Conservation (phyloP, 2,113 vertebrate species). For the Protobothrops mucrosquamatus region DNA sequence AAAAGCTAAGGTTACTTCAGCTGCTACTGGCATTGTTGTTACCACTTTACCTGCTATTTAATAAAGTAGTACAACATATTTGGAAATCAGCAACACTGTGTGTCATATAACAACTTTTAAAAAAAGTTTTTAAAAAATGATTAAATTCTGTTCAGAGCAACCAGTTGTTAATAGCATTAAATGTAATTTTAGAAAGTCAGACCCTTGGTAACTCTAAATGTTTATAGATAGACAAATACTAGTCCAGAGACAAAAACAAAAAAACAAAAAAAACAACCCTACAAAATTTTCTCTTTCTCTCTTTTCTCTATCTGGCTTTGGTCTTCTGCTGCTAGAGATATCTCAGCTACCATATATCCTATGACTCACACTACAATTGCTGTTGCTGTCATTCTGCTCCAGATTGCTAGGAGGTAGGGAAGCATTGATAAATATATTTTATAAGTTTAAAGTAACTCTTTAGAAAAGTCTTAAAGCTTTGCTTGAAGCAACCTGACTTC, state of each 20-base stretch:
- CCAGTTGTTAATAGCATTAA: background rate
- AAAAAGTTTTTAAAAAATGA: background rate
- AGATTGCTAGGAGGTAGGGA: constrained; percentile 59
- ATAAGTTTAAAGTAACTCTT: constrained; percentile 54
- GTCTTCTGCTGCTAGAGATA: constrained; percentile 26
- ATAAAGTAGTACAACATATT: background rate
- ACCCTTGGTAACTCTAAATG: rapidly evolving
- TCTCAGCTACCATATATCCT: constrained; percentile 51
- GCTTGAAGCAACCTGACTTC: constrained; percentile 42
- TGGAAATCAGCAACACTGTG: background rate
- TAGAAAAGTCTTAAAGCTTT: constrained; percentile 51
- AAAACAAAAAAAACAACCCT: constrained; percentile 23
- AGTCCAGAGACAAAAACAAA: constrained; percentile 18
- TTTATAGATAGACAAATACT: constrained; percentile 13
- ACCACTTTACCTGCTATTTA: background rate
- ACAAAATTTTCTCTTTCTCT: background rate
- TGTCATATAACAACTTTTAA: background rate
- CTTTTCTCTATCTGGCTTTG: constrained; percentile 28
- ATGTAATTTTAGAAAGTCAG: background rate
- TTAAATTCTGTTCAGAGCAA: background rate
- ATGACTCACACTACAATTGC: constrained; percentile 63
- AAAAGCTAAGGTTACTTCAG: background rate
- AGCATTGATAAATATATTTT: constrained; percentile 55
- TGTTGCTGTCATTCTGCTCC: constrained; percentile 58
- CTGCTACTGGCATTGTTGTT: background rate